Evolutionary conservation across 1,140 invertebrate genomes (phyloP).

Genomic region (Cotesia typhae): DNA sequence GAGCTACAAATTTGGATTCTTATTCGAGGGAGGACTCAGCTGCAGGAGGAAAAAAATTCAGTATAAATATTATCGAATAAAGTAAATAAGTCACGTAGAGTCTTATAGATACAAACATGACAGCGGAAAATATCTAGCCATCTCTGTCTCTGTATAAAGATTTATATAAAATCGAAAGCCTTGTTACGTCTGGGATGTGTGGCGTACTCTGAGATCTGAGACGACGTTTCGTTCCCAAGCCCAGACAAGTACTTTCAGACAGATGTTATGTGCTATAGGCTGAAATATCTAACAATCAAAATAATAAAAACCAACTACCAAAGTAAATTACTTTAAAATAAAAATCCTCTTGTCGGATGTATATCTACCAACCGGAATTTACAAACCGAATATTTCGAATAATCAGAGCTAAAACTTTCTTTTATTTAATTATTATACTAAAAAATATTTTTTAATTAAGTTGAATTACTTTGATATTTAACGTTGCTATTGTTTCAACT

Average conservation of each 20-base stretch:
- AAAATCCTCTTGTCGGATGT: no score
- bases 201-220: constrained; percentile 29
- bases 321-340: no score
- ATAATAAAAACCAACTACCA: background rate
- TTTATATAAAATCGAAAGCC: constrained; percentile 37
- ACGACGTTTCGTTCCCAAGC: background rate
- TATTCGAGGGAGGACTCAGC: no score
- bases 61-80: constrained; percentile 2
- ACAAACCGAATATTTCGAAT: no score
- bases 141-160: constrained; percentile 15
- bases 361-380: no score
- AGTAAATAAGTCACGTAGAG: constrained; percentile 1
- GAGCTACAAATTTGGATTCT: no score
- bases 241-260: constrained; percentile 4
- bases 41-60: background rate
- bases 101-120: constrained; percentile 1
- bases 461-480: no score
- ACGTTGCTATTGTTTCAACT: no score
- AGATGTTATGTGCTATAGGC: background rate
- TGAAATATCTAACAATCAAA: background rate
- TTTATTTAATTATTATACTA: no score
- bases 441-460: no score
- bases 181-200: constrained; percentile 38
- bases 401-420: no score
- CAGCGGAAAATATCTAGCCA: constrained; percentile 6